Evolutionary conservation across 2,888 invertebrate genomes (phyloP), one percentile per base, ranked within the genome.

Genomic region (Parochlus steinenii): DNA sequence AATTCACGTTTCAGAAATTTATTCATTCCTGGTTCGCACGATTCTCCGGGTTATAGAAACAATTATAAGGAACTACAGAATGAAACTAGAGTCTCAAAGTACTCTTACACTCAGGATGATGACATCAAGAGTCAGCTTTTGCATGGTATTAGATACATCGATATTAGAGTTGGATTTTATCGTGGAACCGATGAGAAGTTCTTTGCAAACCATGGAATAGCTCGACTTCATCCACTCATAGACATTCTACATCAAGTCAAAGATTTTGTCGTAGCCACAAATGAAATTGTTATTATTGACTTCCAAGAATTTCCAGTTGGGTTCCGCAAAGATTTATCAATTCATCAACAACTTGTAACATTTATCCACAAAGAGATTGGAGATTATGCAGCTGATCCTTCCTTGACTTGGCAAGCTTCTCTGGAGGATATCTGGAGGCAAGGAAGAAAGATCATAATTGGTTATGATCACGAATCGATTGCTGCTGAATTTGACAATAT

Each of bases 1-100:
- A 50, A 55, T 18, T 47, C 61, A 36, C 60, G 60, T 24, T 48
- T 72, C 31, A 55, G 62, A 8, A 61, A 68, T 39, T 48, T 76
- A 4, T 67, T 77, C 41, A 62, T 78, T 44, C 77, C 77, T 2
- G 78, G 78, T 2, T 71, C 75, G 0, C 78, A 79, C 47, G 73
- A 77, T 50, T 70, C 76, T 0, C 75, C 72, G 4, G 62, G 70
- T 7, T 73, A 67, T 47, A 52, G 55, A 3, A 46, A 48, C 4
- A 48, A 52, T 36, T 59, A 57, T 20, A 46, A 56, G 47, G 58
- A 58, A 2, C 37, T 47, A n/a, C 22, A 43, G 10, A 48, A 48
- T 14, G 59, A 59, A 37, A 59, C 51, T 28, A 40, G 64, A 23
- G 53, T 66, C 5, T 57, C 62, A 6, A 64, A 62, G 44, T 66